These are phyloP conservation scores for Cheilosia grossa DNA, from an alignment of 2,888 invertebrate genomes.

Conservation along the genomic window DNA sequence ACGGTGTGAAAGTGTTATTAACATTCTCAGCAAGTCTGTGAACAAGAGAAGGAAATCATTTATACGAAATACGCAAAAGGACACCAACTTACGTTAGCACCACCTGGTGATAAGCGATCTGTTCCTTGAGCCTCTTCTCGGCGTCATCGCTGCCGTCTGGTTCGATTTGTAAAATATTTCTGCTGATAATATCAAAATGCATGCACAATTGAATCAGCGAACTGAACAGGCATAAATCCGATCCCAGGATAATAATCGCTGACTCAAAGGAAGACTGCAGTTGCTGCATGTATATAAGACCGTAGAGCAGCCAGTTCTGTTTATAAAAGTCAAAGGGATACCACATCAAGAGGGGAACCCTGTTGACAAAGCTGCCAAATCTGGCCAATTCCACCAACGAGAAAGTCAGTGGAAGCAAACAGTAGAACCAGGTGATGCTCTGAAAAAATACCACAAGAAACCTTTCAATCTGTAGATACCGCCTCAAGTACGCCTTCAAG, in stretches of 20 bases:
- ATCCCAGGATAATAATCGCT: slow-evolving; percentile 41
- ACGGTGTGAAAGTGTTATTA: slow-evolving; percentile 70
- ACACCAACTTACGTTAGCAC: slow-evolving; percentile 18
- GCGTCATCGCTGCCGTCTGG: not conserved
- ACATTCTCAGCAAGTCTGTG: slow-evolving; percentile 69
- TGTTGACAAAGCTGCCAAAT: slow-evolving; percentile 3
- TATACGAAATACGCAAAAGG: not conserved
- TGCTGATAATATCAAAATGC: slow-evolving; percentile 66
- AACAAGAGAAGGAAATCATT: not conserved
- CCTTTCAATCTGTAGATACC: slow-evolving; percentile 18
- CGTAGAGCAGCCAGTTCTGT: not conserved
- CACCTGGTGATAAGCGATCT: slow-evolving; percentile 25
- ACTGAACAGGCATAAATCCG: slow-evolving; percentile 67
- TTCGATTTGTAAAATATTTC: slow-evolving; percentile 42
- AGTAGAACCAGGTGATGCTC: slow-evolving; percentile 14
- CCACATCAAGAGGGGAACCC: slow-evolving; percentile 12
- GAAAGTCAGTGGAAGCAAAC: not conserved
- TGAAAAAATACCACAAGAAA: slow-evolving; percentile 25
- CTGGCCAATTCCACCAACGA: not conserved
- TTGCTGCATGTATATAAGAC: slow-evolving; percentile 6
- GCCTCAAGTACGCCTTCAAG: not conserved
- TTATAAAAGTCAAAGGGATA: slow-evolving; percentile 3
- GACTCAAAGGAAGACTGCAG: not conserved
- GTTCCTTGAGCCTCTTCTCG: slow-evolving; percentile 6
- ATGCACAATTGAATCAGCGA: slow-evolving; percentile 63